Evolutionary conservation across 2,113 vertebrate genomes (phyloP).

Genomic region (Tylochromis polylepis): DNA sequence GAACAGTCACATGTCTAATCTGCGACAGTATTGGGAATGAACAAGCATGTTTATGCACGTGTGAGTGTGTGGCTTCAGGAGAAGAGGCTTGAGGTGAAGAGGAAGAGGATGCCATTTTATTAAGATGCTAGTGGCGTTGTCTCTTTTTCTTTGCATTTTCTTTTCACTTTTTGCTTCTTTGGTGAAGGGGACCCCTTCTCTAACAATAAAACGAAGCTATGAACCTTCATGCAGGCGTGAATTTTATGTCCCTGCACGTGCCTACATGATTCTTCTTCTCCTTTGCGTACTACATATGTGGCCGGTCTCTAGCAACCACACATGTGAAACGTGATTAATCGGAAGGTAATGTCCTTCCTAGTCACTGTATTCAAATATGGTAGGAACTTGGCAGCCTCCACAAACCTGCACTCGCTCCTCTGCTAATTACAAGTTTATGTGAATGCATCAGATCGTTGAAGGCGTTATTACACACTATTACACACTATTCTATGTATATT

Average conservation of each 20-base stretch:
- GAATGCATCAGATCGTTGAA: neutral
- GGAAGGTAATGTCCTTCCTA: neutral
- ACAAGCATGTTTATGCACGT: neutral
- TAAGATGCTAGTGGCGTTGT: neutral
- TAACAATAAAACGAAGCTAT: neutral
- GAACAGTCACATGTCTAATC: neutral
- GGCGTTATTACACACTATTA: neutral
- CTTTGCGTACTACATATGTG: neutral
- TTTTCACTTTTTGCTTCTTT: neutral
- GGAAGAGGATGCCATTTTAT: too few relatives aligned
- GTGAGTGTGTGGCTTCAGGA: neutral
- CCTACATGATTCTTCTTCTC: neutral
- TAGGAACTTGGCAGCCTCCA: neutral
- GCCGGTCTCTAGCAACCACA: neutral
- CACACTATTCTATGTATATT: neutral
- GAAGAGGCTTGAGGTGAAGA: too few relatives aligned
- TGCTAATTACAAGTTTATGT: neutral
- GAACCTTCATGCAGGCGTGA: neutral
- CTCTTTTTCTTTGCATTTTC: neutral
- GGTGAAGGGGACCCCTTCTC: neutral
- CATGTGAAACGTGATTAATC: neutral
- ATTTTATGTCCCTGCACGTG: neutral
- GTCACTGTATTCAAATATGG: accelerated
- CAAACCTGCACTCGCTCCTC: neutral
- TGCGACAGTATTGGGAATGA: neutral